Evolutionary conservation across 2,113 vertebrate species (phyloP), one percentile per base, ranked within the genome.

Genomic region (Oryzias melastigma): DNA sequence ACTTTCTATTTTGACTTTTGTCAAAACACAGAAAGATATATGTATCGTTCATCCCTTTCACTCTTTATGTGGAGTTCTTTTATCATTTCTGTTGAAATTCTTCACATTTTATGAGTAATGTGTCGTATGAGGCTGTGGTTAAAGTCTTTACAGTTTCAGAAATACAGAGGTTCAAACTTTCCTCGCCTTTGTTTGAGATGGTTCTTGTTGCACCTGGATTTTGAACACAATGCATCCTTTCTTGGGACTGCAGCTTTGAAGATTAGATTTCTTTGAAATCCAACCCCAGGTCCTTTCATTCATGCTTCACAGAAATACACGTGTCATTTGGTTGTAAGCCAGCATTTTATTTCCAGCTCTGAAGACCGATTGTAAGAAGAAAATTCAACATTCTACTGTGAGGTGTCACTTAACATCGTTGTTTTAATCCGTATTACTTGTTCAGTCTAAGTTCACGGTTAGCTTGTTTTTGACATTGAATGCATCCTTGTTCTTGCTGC

Each of bases 191-290:
- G 63, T 14, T 43, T 19, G 14, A 45, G 50, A 25, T 16, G 17
- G 4, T 25, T 49, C 40, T 13, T 13, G 3, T 52, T 79, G 77
- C 84, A 86, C 80, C 80, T 88, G 85, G 52, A 10, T 58, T 65
- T 65, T 43, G 29, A 52, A 79, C 78, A 88, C 85, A 90, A 80
- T 81, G 43, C 47, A 1, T 29, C 57, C 45, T 16, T 72, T 87
- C 60, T 85, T 55, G 51, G 61, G 43, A 79, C 7, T 68, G 69
- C 35, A 35, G 35, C 62, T 43, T 13, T 65, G 27, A 59, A 51
- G 44, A 71, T 77, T 12, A 14, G n/a, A 46, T 55, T 27, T 55
- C 20, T 45, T 53, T 74, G 50, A 83, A 79, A 69, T 65, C 50
- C 55, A 71, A 73, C 49, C 35, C n/a, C 20, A 71, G 44, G 56